Conservation (phyloP, 1,140 invertebrate genomes). For the Lethrus apterus region DNA sequence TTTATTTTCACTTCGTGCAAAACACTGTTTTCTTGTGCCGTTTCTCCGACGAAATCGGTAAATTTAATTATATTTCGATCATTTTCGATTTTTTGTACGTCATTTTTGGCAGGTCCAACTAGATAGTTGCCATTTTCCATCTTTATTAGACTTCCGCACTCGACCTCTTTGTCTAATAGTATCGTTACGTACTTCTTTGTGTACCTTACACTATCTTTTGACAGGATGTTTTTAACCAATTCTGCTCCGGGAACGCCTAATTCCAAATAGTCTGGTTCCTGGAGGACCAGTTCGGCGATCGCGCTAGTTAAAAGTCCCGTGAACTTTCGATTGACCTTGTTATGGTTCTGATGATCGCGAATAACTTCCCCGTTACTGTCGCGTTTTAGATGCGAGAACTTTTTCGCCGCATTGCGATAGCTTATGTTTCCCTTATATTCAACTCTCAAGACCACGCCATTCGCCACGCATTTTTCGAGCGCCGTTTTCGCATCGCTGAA, state of each 20-base stretch:
- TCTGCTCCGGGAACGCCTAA: constrained; percentile 58
- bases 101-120: constrained; percentile 46
- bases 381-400: constrained; percentile 46
- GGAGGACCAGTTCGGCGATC: constrained; percentile 58
- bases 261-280: constrained; percentile 63
- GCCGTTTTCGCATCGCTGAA: constrained; percentile 64
- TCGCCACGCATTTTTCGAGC: constrained; percentile 66
- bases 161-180: constrained; percentile 58
- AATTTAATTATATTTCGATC: constrained; percentile 5
- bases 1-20: constrained; percentile 15
- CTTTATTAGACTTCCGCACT: constrained; percentile 57
- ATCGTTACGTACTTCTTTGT: constrained; percentile 56
- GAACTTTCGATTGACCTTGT: constrained; percentile 35
- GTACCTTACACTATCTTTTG: constrained; percentile 55
- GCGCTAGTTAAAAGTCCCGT: constrained; percentile 53
- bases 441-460: constrained; percentile 71
- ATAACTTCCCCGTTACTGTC: constrained; percentile 42
- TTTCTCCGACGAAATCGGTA: constrained; percentile 3
- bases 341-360: constrained; percentile 10
- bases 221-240: constrained; percentile 54
- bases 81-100: constrained; percentile 22
- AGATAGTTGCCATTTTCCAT: constrained; percentile 60
- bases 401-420: constrained; percentile 75
- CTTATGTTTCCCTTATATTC: constrained; percentile 80
- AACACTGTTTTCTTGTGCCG: neutral